Base-by-base conservation (phyloP, 2,113 vertebrate species). In the Tautogolabrus adspersus region DNA sequence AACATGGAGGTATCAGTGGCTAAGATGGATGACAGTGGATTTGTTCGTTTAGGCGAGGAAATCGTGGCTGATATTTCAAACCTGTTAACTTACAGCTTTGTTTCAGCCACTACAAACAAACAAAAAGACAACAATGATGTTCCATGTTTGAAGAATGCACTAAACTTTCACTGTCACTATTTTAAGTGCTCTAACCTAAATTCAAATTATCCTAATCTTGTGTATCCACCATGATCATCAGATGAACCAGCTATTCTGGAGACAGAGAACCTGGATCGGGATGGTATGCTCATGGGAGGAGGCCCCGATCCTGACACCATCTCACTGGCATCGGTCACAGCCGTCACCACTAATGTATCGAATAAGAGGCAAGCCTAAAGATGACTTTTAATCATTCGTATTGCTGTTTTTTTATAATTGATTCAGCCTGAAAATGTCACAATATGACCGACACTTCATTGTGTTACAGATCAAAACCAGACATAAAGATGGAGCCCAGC, bases 401-500 rank as follows among this genome's bases (percentile, higher is more conserved):
- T 68, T 10, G 3, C 0, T 70, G 15, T 49, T 18, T 19, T 34
- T 49, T 18, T 5, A 8, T 8, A 8, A 19, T 19, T 18, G 16
- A 49, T 18, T 19, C 16, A 18, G 5, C 47, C 15, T 49, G 15
- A 49, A 18, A 18, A 18, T 49, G 1, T 6, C 13, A 46, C 16
- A 6, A 15, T 16, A 19, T 13, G 1, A 42, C n/a, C 47, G 9
- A 49, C 2, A 5, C 16, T 1, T 60, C 8, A 6, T 60, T 37
- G 16, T 2, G 21, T 54, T 30, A 21, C 79, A 99, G 98, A 87
- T 97, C 98, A 72, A 99, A 99, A 57, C 98, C 98, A 21, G 98
- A 99, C 87, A 99, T 99, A 75, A 97, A 96, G 91, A 99, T 99
- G 96, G 97, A 98, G 87, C 98, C 97, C 0, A 97, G 97, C 3